A percentile compares a stretch with the other conserved stretches of the same genome.
Conservation (phyloP, 2,113 vertebrate species). For the Pseudonaja textilis region DNA sequence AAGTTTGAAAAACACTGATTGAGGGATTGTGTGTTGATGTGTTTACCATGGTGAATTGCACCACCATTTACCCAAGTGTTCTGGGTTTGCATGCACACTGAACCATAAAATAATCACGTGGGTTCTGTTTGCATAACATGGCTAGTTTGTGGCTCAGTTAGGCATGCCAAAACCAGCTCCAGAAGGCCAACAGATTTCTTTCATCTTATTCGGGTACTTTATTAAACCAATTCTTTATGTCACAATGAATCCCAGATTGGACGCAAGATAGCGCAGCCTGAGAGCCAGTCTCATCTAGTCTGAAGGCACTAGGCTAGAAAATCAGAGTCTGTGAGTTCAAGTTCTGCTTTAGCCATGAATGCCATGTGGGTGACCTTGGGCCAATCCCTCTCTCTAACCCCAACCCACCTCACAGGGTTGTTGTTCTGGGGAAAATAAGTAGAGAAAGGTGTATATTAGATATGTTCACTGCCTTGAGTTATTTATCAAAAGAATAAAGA, state of each 20-base stretch:
- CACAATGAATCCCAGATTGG: background rate
- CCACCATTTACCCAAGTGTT: background rate
- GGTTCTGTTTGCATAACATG: background rate
- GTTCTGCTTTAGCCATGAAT: background rate
- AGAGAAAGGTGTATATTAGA: too few relatives aligned
- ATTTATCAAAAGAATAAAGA: background rate
- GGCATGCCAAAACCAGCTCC: background rate
- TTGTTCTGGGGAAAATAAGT: too few relatives aligned
- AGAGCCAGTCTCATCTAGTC: too few relatives aligned
- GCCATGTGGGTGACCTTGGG: background rate
- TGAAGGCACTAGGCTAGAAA: too few relatives aligned
- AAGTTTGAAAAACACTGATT: too few relatives aligned
- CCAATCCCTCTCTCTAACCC: too few relatives aligned
- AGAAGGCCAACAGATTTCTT: background rate
- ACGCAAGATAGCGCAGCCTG: background rate
- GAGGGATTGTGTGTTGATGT: background rate
- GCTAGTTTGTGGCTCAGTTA: background rate
- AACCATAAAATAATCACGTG: background rate
- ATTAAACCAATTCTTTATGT: background rate
- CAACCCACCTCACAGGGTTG: too few relatives aligned
- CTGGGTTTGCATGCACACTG: background rate
- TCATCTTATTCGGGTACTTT: background rate
- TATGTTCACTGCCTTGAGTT: too few relatives aligned
- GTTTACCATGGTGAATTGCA: background rate
- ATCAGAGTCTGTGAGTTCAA: too few relatives aligned